These are phyloP conservation scores for Apodemia duryi DNA, from an alignment of 2,888 invertebrate genomes.

Conservation along the genomic window DNA sequence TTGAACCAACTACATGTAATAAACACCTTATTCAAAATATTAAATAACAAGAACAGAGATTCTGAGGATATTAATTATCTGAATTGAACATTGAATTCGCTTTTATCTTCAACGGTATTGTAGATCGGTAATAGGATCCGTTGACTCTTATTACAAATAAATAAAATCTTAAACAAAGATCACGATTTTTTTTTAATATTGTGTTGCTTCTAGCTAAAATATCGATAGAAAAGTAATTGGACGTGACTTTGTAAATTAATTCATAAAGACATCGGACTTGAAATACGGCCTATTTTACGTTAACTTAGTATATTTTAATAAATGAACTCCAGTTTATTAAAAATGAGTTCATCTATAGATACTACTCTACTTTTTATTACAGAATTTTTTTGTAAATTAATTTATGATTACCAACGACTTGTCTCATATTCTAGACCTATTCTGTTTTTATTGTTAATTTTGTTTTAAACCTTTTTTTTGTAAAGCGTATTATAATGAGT, in stretches of 20 bases:
- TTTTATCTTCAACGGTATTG: background rate
- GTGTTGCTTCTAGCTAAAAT: constrained; percentile 1
- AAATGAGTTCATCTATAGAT: too few relatives aligned
- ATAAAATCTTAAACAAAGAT: background rate
- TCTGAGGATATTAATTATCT: background rate
- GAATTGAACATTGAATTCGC: constrained; percentile 3
- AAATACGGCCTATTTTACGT: background rate
- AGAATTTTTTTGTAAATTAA: too few relatives aligned
- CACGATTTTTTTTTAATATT: background rate
- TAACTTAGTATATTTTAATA: background rate
- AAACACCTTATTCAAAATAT: background rate
- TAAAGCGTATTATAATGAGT: too few relatives aligned
- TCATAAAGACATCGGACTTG: background rate
- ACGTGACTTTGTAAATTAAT: background rate
- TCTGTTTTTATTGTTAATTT: too few relatives aligned
- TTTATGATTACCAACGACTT: too few relatives aligned
- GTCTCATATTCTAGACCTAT: too few relatives aligned
- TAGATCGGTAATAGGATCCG: background rate
- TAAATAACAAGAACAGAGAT: constrained; percentile 2
- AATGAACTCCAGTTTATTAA: background rate
- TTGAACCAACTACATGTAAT: background rate
- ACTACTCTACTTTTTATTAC: too few relatives aligned
- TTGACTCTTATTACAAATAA: background rate
- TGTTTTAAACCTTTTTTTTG: too few relatives aligned
- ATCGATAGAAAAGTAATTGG: background rate